Conservation (phyloP, 2,113 vertebrate genomes). For the Bathybates hornii region DNA sequence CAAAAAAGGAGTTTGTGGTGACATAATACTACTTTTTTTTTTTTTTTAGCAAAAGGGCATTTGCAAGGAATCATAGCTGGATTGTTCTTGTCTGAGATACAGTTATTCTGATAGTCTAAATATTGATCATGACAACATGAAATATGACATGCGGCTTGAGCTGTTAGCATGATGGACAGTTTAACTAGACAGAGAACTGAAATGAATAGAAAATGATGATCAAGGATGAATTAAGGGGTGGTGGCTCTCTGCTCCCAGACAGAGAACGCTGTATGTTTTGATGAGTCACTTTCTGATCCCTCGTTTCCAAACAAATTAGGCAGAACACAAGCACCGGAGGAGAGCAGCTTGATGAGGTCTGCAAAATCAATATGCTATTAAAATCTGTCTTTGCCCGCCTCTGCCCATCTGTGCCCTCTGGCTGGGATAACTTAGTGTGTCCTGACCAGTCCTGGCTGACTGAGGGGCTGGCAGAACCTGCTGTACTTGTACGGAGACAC, state of each 20-base stretch:
- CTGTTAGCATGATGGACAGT: neutral
- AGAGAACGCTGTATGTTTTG: neutral
- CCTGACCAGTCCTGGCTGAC: neutral
- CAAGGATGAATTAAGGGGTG: neutral
- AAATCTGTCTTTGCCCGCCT: conserved; percentile 8
- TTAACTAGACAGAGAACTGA: neutral
- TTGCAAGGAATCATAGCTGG: neutral
- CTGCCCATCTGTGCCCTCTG: neutral
- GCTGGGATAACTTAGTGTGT: neutral
- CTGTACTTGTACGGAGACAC: neutral
- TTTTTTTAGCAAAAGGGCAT: neutral
- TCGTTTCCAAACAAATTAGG: conserved; percentile 35
- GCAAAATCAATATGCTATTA: conserved; percentile 48
- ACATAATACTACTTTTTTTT: neutral
- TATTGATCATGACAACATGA: neutral
- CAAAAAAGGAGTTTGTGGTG: neutral
- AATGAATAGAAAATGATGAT: neutral
- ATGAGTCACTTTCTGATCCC: conserved; percentile 23
- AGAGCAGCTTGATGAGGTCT: conserved; percentile 36
- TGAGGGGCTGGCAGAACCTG: neutral
- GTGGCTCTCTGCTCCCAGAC: neutral
- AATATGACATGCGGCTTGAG: neutral
- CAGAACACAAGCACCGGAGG: conserved; percentile 13
- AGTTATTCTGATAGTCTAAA: neutral
- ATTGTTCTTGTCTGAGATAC: neutral